A percentile compares a stretch with the other conserved stretches of the same genome.
phyloP scores from a whole-genome alignment of 2,888 invertebrate species.

The Leptinotarsa tumamoca region DNA sequence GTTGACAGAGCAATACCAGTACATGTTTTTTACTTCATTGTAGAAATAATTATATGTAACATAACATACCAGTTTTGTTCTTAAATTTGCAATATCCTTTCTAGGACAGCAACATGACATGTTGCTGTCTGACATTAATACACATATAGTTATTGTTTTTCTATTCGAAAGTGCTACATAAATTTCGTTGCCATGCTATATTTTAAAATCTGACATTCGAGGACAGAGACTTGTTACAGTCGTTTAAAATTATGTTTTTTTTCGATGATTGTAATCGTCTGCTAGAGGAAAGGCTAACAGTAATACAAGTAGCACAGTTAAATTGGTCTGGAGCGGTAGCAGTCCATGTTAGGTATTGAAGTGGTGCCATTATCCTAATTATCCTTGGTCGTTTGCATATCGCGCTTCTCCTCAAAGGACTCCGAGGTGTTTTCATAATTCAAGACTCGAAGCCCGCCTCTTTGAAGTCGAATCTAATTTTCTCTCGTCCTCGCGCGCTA shows the following conservation, averaged over 20 bases:
- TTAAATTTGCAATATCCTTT: too few species aligned
- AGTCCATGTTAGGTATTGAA: slow-evolving; percentile 61
- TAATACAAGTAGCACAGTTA: slow-evolving; percentile 39
- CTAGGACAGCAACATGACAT: too few species aligned
- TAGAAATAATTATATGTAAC: too few species aligned
- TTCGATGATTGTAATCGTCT: background rate
- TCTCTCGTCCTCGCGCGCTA: slow-evolving; percentile 54
- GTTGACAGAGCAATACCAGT: too few species aligned
- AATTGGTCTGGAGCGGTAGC: slow-evolving; percentile 43
- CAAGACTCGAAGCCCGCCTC: slow-evolving; percentile 63
- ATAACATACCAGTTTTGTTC: too few species aligned
- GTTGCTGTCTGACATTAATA: too few species aligned
- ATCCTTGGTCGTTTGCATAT: slow-evolving; percentile 67
- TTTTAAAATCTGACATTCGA: background rate
- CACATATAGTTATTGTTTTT: too few species aligned
- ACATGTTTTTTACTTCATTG: too few species aligned
- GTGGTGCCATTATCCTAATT: slow-evolving; percentile 68
- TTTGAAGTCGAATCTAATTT: slow-evolving; percentile 68
- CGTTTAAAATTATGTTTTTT: background rate
- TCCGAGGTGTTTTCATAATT: slow-evolving; percentile 67
- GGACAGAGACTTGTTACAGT: background rate
- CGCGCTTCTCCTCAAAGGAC: slow-evolving; percentile 65
- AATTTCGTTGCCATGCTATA: too few species aligned
- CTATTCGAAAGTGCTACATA: too few species aligned
- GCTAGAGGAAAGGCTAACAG: slow-evolving; percentile 23